Evolutionary conservation across 2,113 vertebrate species (phyloP).

Genomic region (Ophthalmolycus amberensis): DNA sequence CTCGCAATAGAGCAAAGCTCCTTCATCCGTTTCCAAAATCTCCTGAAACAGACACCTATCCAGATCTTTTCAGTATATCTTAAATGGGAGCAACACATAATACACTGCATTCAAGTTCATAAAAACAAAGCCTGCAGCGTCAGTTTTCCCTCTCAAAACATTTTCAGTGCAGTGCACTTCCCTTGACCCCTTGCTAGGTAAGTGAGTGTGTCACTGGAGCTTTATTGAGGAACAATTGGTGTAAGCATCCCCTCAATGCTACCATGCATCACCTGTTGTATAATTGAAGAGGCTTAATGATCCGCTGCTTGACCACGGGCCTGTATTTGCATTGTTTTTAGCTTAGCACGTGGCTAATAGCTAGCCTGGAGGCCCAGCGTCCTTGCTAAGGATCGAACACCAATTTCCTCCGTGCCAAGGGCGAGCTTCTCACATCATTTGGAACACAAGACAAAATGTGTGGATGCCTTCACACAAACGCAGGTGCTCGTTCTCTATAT

Average conservation of each 20-base stretch:
- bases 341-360: constrained; percentile 81
- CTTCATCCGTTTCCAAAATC: constrained; percentile 20
- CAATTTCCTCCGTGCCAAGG: constrained; percentile 75
- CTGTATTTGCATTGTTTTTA: constrained; percentile 81
- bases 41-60: constrained; percentile 24
- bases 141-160: constrained; percentile 28
- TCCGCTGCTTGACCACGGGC: constrained; percentile 69
- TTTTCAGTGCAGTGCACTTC: constrained; percentile 49
- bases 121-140: constrained; percentile 48
- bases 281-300: constrained; percentile 81
- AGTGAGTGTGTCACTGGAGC: constrained; percentile 66
- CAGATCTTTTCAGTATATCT: constrained; percentile 29
- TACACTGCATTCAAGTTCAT: constrained; percentile 21
- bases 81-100: constrained; percentile 25
- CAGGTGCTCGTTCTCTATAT: constrained; percentile 46
- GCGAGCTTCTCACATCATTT: constrained; percentile 70
- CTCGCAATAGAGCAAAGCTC: constrained; percentile 20
- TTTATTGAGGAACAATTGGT: constrained; percentile 72
- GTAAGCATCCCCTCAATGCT: constrained; percentile 62
- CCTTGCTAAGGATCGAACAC: constrained; percentile 76
- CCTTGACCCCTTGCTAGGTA: constrained; percentile 56
- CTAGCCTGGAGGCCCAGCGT: constrained; percentile 64
- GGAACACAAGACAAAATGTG: constrained; percentile 51
- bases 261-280: constrained; percentile 78
- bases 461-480: constrained; percentile 48